phyloP scores from a whole-genome alignment of 2,888 invertebrate genomes.

The Hirtodrosophila confusa region DNA sequence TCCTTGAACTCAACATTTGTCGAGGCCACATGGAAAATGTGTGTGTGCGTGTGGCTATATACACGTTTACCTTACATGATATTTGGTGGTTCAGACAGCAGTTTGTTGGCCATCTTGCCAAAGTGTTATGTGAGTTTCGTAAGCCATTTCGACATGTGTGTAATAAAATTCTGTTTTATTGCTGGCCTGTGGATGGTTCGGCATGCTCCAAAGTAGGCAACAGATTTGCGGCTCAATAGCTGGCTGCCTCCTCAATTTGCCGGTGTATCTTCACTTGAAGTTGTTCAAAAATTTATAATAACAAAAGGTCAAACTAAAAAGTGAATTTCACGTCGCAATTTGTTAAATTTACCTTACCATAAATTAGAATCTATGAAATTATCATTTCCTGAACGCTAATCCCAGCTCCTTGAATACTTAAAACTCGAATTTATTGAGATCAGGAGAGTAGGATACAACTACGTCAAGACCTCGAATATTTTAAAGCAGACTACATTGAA shows the following conservation, averaged over 20 bases:
- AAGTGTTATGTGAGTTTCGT: constrained; percentile 36
- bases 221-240: constrained; percentile 34
- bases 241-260: background rate
- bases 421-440: too few relatives aligned
- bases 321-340: constrained; percentile 27
- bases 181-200: background rate
- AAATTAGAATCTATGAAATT: constrained; percentile 7
- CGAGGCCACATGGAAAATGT: constrained; percentile 57
- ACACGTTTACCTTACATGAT: constrained; percentile 25
- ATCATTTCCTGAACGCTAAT: constrained; percentile 12
- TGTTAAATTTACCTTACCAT: background rate
- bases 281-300: constrained; percentile 40
- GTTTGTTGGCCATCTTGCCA: constrained; percentile 13
- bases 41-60: constrained; percentile 5
- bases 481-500: too few relatives aligned
- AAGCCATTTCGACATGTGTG: constrained; percentile 34
- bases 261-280: background rate
- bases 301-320: constrained; percentile 48
- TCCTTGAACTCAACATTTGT: constrained; percentile 79
- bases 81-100: constrained; percentile 45
- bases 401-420: too few relatives aligned
- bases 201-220: constrained; percentile 46
- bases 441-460: too few relatives aligned
- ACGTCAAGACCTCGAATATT: too few relatives aligned
- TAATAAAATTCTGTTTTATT: constrained; percentile 51